A percentile compares a stretch with the other conserved stretches of the same genome.
Conservation (phyloP, 2,797 vertebrate genomes). For the Morus bassanus region DNA sequence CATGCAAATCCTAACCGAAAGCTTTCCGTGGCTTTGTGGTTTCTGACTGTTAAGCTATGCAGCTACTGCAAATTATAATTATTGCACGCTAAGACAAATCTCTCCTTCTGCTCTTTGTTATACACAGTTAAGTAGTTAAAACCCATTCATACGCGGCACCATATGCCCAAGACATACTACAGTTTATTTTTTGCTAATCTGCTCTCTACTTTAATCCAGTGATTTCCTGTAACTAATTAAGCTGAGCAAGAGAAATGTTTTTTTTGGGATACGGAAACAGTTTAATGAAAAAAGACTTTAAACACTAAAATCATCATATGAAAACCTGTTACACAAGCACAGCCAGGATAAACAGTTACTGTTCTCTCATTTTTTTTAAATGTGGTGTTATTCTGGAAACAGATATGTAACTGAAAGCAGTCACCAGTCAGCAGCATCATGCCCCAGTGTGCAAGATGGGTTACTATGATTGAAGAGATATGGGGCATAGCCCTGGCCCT, state of each 20-base stretch:
- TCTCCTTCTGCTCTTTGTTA: slow-evolving; percentile 30
- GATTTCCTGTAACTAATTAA: slow-evolving; percentile 54
- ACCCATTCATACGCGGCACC: background rate
- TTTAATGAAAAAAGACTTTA: slow-evolving; percentile 5
- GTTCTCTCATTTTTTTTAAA: background rate
- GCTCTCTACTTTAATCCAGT: slow-evolving; percentile 40
- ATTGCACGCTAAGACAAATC: slow-evolving; percentile 10
- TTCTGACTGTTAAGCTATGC: background rate
- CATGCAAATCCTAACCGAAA: background rate
- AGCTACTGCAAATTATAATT: slow-evolving; percentile 17
- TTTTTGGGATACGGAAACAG: background rate
- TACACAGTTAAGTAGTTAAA: slow-evolving; percentile 49
- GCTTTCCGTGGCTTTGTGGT: background rate
- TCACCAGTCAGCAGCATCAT: background rate
- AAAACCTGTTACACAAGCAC: slow-evolving; percentile 22
- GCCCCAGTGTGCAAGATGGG: accelerated
- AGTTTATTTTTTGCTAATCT: slow-evolving; percentile 63
- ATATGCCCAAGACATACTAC: slow-evolving; percentile 37
- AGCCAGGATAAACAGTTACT: background rate
- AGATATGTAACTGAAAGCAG: background rate
- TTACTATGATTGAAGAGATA: background rate
- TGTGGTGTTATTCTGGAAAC: background rate
- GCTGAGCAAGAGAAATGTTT: slow-evolving; percentile 6
- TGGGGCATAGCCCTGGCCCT: background rate
- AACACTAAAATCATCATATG: background rate